Evolutionary conservation across 2,113 vertebrate species (phyloP).

Genomic region (Choloepus hoffmanni): DNA sequence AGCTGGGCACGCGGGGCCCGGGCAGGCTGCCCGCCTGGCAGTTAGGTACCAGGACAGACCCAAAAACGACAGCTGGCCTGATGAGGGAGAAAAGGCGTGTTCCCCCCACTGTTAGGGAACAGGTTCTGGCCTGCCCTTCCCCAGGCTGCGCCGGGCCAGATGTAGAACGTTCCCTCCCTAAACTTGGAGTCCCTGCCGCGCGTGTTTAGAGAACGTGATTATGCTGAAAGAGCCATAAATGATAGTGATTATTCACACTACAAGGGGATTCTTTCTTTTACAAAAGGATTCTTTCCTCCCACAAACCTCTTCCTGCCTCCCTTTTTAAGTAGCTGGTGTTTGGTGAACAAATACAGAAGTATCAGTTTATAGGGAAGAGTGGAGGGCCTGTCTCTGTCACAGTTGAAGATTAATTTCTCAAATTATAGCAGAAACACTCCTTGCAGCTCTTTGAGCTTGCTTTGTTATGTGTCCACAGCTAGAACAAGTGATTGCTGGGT

Average conservation of each 20-base stretch:
- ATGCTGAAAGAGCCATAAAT: neutral
- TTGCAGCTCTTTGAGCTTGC: neutral
- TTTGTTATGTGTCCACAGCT: neutral
- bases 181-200: neutral
- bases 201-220: neutral
- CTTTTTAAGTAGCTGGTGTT: neutral
- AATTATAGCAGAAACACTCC: fast-evolving
- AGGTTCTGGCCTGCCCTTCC: neutral
- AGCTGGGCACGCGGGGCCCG: neutral
- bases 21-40: neutral
- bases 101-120: fast-evolving
- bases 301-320: neutral
- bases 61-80: neutral
- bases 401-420: neutral
- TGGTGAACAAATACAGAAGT: neutral
- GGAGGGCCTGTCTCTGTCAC: neutral
- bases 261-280: neutral
- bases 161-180: neutral
- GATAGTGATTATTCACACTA: neutral
- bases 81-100: fast-evolving
- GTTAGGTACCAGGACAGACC: neutral
- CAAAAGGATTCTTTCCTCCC: neutral
- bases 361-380: neutral
- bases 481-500: neutral
- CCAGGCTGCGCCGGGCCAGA: neutral